Conservation (phyloP, 30 jellyfish, hydroid and myxozoan species). For the Nemopilema nomurai region DNA sequence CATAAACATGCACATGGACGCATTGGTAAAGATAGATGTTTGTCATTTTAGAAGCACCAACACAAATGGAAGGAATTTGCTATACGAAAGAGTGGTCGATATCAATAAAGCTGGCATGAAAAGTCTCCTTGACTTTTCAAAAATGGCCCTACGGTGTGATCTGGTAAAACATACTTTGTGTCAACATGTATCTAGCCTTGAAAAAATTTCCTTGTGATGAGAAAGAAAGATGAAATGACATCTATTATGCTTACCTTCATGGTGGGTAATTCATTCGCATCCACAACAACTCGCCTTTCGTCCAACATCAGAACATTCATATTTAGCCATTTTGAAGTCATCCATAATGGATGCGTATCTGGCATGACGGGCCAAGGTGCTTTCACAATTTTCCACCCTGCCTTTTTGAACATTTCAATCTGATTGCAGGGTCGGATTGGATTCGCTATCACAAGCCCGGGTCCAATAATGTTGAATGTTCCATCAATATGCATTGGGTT, state of each 20-base stretch:
- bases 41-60: no score
- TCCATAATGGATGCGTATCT: conserved; percentile 75
- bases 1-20: no score
- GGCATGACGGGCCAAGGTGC: conserved; percentile 65
- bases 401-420: conserved; percentile 48
- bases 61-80: no score
- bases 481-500: conserved; percentile 90
- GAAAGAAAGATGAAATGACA: neutral
- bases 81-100: no score
- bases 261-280: conserved; percentile 51
- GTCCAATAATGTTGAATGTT: conserved; percentile 73
- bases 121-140: no score
- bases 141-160: no score
- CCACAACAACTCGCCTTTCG: conserved; percentile 81
- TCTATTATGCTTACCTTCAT: conserved; percentile 33
- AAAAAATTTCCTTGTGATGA: neutral
- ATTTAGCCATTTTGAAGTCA: conserved; percentile 77
- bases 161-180: neutral
- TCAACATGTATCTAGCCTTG: neutral
- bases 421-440: conserved; percentile 79
- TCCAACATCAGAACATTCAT: conserved; percentile 81
- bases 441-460: conserved; percentile 66
- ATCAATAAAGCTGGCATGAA: no score
- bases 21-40: no score
- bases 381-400: conserved; percentile 70